Conservation (phyloP, 1,140 invertebrate species). For the Psix sp. region DNA sequence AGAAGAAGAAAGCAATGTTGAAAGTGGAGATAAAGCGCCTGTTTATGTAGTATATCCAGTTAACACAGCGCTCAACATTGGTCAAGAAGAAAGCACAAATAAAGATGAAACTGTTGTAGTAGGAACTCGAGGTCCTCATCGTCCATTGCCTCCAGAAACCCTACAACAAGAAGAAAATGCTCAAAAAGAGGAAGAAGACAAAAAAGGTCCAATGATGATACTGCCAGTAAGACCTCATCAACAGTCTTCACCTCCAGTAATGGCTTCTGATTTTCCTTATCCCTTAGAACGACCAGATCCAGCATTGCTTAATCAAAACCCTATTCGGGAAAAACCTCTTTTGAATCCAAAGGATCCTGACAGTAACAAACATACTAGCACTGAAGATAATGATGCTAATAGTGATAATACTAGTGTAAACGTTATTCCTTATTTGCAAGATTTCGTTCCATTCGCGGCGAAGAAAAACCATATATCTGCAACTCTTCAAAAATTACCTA, state of each 20-base stretch:
- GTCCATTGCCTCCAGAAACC: conserved; percentile 78
- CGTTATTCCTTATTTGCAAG: conserved; percentile 77
- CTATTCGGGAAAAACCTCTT: conserved; percentile 69
- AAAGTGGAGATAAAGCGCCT: conserved; percentile 66
- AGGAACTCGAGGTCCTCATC: conserved; percentile 77
- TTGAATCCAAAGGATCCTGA: conserved; percentile 69
- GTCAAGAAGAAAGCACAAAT: conserved; percentile 73
- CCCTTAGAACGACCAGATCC: conserved; percentile 78
- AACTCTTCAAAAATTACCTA: conserved; percentile 66
- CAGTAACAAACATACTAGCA: conserved; percentile 38
- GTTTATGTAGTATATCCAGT: conserved; percentile 83
- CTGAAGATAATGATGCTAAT: conserved; percentile 44
- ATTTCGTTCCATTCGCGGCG: conserved; percentile 75
- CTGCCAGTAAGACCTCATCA: conserved; percentile 70
- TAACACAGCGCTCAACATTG: conserved; percentile 74
- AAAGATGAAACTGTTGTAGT: conserved; percentile 78
- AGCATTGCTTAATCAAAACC: conserved; percentile 57
- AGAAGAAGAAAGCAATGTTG: conserved; percentile 57
- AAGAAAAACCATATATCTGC: conserved; percentile 73
- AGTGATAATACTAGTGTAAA: conserved; percentile 65
- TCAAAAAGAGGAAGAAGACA: conserved; percentile 52
- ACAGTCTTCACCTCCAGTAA: conserved; percentile 46
- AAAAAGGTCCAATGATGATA: conserved; percentile 61
- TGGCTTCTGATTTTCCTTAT: conserved; percentile 81
- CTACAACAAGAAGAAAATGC: conserved; percentile 67